Evolutionary conservation across 2,888 invertebrate genomes (phyloP).

Genomic region (Torymus auratus): DNA sequence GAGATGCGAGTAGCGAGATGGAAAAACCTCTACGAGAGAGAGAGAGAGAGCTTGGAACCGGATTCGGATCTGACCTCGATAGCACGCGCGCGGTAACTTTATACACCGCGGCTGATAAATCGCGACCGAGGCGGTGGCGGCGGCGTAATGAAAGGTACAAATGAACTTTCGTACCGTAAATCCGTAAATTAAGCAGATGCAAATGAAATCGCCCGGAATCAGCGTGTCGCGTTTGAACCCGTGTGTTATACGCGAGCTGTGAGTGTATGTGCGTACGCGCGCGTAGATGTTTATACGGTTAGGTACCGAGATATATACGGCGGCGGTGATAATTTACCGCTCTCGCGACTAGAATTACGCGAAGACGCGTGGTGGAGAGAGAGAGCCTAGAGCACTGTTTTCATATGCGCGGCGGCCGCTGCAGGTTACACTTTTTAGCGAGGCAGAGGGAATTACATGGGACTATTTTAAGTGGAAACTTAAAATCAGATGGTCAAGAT

Average conservation of each 20-base stretch:
- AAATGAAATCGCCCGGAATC: slow-evolving; percentile 49
- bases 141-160: slow-evolving; percentile 40
- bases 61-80: slow-evolving; percentile 49
- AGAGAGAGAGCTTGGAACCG: slow-evolving; percentile 18
- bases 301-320: slow-evolving; percentile 11
- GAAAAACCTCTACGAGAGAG: slow-evolving; percentile 10
- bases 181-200: slow-evolving; percentile 51
- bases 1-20: background rate
- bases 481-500: too few species aligned
- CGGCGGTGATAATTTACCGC: slow-evolving; percentile 10
- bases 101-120: slow-evolving; percentile 22
- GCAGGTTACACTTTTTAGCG: too few species aligned
- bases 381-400: background rate
- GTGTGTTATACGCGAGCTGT: background rate
- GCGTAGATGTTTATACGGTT: background rate
- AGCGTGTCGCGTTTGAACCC: background rate
- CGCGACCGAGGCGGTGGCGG: background rate
- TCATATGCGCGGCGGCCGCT: slow-evolving; percentile 6
- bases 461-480: too few species aligned
- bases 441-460: too few species aligned
- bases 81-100: slow-evolving; percentile 15
- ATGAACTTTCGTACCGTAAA: slow-evolving; percentile 52
- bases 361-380: background rate
- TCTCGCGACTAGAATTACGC: slow-evolving; percentile 35
- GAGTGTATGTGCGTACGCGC: background rate